Percentiles rank a stretch among this genome's conserved stretches.
Evolutionary conservation across 1,140 invertebrate species (phyloP).

Genomic region (Chrysoperla carnea): DNA sequence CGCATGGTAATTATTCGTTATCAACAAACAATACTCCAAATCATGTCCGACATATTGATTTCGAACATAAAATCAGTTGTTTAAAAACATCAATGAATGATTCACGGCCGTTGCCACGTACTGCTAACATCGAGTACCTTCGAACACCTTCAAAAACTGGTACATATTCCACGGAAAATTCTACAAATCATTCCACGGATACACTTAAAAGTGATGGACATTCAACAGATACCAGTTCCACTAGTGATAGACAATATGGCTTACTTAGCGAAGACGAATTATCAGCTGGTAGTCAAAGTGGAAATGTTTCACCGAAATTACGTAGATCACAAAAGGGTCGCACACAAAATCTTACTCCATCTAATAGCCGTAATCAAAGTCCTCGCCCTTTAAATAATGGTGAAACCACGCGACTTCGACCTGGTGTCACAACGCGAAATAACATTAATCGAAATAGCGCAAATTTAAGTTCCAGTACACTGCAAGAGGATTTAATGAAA

Average conservation of each 20-base stretch:
- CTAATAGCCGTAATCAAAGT: conserved; percentile 38
- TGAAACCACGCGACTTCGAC: conserved; percentile 25
- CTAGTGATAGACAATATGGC: conserved; percentile 19
- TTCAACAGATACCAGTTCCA: conserved; percentile 29
- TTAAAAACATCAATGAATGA: conserved; percentile 28
- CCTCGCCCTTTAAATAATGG: conserved; percentile 32
- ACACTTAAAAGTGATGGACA: conserved; percentile 29
- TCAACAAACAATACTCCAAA: conserved; percentile 7
- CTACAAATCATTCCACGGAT: conserved; percentile 17
- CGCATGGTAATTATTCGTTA: conserved; percentile 21
- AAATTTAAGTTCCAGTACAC: conserved; percentile 42
- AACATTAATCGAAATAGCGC: conserved; percentile 34
- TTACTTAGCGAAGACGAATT: conserved; percentile 35
- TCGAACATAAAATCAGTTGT: conserved; percentile 30
- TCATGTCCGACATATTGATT: conserved; percentile 6
- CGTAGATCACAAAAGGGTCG: conserved; percentile 23
- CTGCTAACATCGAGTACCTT: conserved; percentile 9
- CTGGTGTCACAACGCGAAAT: conserved; percentile 23
- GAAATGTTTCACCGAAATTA: conserved; percentile 32
- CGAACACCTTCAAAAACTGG: conserved; percentile 5
- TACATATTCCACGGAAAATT: conserved; percentile 23
- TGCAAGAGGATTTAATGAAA: conserved; percentile 77
- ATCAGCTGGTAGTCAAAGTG: conserved; percentile 24
- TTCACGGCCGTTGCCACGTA: conserved; percentile 16
- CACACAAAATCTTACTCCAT: conserved; percentile 24